Base-by-base conservation (phyloP, 2,888 invertebrate species). In the Drosophila antonietae region DNA sequence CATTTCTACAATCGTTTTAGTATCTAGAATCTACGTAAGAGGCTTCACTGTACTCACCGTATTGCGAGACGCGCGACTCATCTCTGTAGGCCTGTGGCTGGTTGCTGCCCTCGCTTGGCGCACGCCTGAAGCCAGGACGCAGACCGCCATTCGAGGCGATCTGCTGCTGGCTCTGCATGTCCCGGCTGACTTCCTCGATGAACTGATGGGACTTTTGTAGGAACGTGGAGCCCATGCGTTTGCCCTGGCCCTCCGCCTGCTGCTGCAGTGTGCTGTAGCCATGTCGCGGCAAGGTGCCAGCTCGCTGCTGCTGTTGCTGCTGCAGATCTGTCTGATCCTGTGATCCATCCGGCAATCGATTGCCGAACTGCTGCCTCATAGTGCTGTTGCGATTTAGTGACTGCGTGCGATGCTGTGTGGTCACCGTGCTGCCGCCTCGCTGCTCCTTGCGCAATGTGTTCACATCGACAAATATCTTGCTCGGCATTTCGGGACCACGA, bases 121-220 rank as follows among this genome's bases (percentile, higher is more conserved):
- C 92, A 31, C 85, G 90, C 62, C 78, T 93, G 87, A 90, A 94
- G 90, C 89, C 93, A 75, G 84, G 92, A 86, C 93, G 85, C 1
- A 90, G 18, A 4, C 87, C 87, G 8, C 68, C 75, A n/a, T 80
- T 72, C 2, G 69, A 51, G 10, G 23, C 39, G 37, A 43, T 39
- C 56, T 35, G 60, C 58, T 10, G 35, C 35, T 35, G 43, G 53
- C 70, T 53, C 65, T 63, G 94, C 53, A 95, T 93, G 91, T 95
- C 95, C 43, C 93, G 93, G 90, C 95, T 95, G 57, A 96, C 94
- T 72, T 96, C 95, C 67, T 94, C 94, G 35, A 95, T 94, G 89
- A 96, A 96, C 86, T 95, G 94, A 88, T 95, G 95, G 2, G 95
- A 95, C 90, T 95, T 96, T 52, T 95, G 94, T 85, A 95, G 95